A percentile compares a stretch with the other conserved stretches of the same genome.
phyloP scores from a whole-genome alignment of 2,797 vertebrate genomes.

The Cygnus olor region DNA sequence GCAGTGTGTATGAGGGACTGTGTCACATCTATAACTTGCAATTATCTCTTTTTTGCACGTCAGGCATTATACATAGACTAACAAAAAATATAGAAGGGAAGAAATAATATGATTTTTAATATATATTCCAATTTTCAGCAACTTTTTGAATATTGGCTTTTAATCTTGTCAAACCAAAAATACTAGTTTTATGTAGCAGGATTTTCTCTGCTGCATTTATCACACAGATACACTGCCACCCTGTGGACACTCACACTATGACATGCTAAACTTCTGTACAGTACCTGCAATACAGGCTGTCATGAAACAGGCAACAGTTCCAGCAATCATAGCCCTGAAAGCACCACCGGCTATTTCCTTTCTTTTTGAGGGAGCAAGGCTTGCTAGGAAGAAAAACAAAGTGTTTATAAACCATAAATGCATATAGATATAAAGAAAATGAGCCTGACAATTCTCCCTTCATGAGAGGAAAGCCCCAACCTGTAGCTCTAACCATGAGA shows the following conservation, averaged over 20 bases:
- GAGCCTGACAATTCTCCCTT: background rate
- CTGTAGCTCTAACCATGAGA: background rate
- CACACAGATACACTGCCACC: background rate
- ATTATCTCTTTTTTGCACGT: background rate
- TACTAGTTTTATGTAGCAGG: accelerated
- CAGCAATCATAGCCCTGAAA: constrained; percentile 84
- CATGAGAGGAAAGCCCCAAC: background rate
- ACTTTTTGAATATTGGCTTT: background rate
- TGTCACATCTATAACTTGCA: background rate
- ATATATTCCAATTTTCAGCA: background rate
- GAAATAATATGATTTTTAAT: background rate
- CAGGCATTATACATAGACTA: background rate
- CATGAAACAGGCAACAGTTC: constrained; percentile 86
- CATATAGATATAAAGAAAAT: background rate
- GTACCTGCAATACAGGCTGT: constrained; percentile 90
- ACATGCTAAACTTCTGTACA: accelerated
- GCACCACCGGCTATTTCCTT: constrained; percentile 81
- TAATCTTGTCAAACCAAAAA: background rate
- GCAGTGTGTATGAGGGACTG: accelerated
- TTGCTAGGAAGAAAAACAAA: constrained; percentile 73
- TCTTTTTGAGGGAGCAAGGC: constrained; percentile 83
- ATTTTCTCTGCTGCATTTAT: accelerated
- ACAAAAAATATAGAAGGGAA: background rate
- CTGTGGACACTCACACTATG: background rate
- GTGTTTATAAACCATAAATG: background rate